Base-by-base conservation (phyloP, 1,140 invertebrate genomes). In the Vanessa tameamea region DNA sequence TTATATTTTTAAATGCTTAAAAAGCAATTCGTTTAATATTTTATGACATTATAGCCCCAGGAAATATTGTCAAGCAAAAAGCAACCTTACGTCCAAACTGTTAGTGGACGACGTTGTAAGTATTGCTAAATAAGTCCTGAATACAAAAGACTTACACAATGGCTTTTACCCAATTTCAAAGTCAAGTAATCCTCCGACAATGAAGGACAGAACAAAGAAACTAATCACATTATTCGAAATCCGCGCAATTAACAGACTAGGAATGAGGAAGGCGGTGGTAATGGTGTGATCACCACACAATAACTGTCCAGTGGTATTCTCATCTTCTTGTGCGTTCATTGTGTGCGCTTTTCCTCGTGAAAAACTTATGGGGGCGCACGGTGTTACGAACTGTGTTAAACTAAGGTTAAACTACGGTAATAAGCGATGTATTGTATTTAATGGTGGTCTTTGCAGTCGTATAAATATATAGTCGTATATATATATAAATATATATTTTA, bases 291-390 rank as follows among this genome's bases (percentile, higher is more conserved):
- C 87, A 80, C 51, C 75, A 73, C 77, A 89, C 89, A 90, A 91
- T 92, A 92, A 92, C 88, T 92, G 90, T 92, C 89, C 89, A 83
- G 84, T 80, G 75, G 80, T 72, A 82, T 90, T 92, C 90, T 83
- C 88, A 92, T 82, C 83, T 90, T 90, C 86, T 92, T 89, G 71
- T 81, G 65, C 65, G 76, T 57, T 79, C 78, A 92, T 90, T 92
- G 90, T 90, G 69, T 82, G 76, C 82, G 82, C 84, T 92, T 90
- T 92, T 92, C 90, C 90, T 86, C 82, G 90, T 89, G 88, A 92
- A 92, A 92, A 92, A 92, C 88, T 87, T 87, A 87, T 83, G 82
- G 77, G 80, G 77, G 66, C 82, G 83, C 50, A 64, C 73, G 51
- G 73, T 69, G 11, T 8, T 14, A 51, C 61, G 16, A 50, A 11